Conservation (phyloP, 2,888 invertebrate genomes). For the Steinernema carpocapsae region DNA sequence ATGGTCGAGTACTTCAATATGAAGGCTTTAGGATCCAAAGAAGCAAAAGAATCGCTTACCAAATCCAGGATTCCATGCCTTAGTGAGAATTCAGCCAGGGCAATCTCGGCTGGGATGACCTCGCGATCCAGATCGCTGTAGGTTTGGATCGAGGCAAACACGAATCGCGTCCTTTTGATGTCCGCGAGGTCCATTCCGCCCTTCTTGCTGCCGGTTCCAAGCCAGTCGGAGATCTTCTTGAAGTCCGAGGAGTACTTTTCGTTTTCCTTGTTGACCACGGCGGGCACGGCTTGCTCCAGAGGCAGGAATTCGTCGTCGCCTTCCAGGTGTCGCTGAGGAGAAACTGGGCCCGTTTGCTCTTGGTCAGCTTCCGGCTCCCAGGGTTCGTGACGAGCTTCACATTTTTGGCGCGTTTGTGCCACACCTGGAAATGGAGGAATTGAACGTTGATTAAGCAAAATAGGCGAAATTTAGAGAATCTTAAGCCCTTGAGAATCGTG, state of each 20-base stretch:
- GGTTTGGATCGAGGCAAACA: conserved; percentile 54
- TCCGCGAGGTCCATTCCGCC: background rate
- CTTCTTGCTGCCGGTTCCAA: background rate
- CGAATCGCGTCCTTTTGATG: conserved; percentile 42
- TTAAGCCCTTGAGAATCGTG: too few relatives aligned
- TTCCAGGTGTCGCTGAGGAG: too few relatives aligned
- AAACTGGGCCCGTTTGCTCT: too few relatives aligned
- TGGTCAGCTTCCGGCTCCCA: conserved; percentile 33
- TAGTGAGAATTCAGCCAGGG: conserved; percentile 54
- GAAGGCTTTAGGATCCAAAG: too few relatives aligned
- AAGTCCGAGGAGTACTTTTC: background rate
- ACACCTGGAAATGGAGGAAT: conserved; percentile 10
- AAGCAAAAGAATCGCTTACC: too few relatives aligned
- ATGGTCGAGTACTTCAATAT: conserved; percentile 49
- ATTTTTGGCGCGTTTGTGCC: conserved; percentile 11
- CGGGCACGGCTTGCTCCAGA: too few relatives aligned
- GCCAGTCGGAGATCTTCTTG: background rate
- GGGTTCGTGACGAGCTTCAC: conserved; percentile 12
- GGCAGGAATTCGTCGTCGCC: too few relatives aligned
- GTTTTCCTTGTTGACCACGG: too few relatives aligned
- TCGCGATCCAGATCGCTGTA: conserved; percentile 52
- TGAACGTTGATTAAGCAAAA: too few relatives aligned
- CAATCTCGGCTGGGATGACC: conserved; percentile 56
- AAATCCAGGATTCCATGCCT: conserved; percentile 53
- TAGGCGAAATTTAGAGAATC: too few relatives aligned